These are phyloP conservation scores for Vicugna pacos DNA, from an alignment of 2,113 vertebrate species.

Conservation along the genomic window DNA sequence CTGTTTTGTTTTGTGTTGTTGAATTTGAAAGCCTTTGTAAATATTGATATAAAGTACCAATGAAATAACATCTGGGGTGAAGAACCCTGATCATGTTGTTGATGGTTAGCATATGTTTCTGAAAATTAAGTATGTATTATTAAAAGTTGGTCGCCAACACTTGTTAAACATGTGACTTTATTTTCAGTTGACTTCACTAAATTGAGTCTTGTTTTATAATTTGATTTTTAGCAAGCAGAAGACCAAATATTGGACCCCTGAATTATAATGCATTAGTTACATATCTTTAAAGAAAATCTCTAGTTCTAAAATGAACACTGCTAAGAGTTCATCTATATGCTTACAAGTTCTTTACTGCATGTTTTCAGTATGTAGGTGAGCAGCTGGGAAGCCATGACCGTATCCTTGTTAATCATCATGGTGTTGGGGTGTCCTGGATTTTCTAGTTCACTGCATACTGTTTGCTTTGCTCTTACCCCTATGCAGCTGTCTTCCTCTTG, in stretches of 20 bases:
- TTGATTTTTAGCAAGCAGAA: slow-evolving; percentile 52
- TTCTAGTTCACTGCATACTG: neutral
- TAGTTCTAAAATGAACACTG: slow-evolving; percentile 43
- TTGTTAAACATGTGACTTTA: slow-evolving; percentile 81
- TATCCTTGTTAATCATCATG: slow-evolving; percentile 13
- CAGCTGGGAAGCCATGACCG: neutral
- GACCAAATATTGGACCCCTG: slow-evolving; percentile 24
- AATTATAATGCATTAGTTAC: slow-evolving; percentile 24
- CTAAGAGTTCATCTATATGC: neutral
- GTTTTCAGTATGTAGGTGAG: slow-evolving; percentile 28
- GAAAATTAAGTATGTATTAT: slow-evolving; percentile 86
- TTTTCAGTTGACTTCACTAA: slow-evolving; percentile 67
- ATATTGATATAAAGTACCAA: slow-evolving; percentile 88
- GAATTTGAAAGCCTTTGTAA: slow-evolving; percentile 89
- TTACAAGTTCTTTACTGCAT: neutral
- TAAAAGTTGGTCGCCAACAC: slow-evolving; percentile 86
- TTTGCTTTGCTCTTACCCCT: slow-evolving; percentile 12
- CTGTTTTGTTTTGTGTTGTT: slow-evolving; percentile 87
- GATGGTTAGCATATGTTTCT: slow-evolving; percentile 89
- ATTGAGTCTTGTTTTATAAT: slow-evolving; percentile 51
- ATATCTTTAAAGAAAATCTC: slow-evolving; percentile 19
- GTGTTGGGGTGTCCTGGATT: neutral
- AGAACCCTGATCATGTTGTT: slow-evolving; percentile 87
- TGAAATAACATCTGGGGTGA: slow-evolving; percentile 89
- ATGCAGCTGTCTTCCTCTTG: neutral